phyloP scores from a whole-genome alignment of 1,140 invertebrate species.

The Antheraea mylitta region DNA sequence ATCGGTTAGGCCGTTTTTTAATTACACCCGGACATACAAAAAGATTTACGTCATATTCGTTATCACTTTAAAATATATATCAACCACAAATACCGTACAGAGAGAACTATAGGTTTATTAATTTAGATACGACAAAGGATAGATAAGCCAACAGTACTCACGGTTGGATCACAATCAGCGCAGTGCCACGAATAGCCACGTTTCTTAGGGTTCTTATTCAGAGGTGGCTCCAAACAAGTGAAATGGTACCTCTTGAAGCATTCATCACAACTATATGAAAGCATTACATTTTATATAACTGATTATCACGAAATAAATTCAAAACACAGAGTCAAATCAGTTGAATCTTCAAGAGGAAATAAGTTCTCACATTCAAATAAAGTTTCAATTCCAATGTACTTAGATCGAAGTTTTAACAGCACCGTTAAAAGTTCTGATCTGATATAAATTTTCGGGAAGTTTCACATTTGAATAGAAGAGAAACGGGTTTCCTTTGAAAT shows the following conservation, averaged over 20 bases:
- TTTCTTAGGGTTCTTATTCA: slow-evolving; percentile 95
- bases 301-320: neutral
- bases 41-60: no score
- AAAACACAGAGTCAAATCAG: neutral
- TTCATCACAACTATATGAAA: slow-evolving; percentile 89
- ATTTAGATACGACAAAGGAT: no score
- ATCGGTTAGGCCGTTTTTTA: no score
- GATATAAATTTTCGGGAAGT: neutral
- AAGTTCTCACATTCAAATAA: neutral
- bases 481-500: neutral
- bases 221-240: slow-evolving; percentile 93
- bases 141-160: slow-evolving; percentile 59
- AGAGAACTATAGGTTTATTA: no score
- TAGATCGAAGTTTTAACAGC: neutral
- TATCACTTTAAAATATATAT: no score
- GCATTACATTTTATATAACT: neutral
- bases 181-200: slow-evolving; percentile 97
- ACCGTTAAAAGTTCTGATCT: neutral
- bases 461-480: neutral
- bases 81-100: no score
- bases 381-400: neutral
- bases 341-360: neutral
- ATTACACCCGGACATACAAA: no score
- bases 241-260: slow-evolving; percentile 95
- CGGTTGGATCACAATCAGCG: slow-evolving; percentile 95